These are phyloP conservation scores for Drosophila pectinifera DNA, from an alignment of 1,140 invertebrate species.

Conservation along the genomic window DNA sequence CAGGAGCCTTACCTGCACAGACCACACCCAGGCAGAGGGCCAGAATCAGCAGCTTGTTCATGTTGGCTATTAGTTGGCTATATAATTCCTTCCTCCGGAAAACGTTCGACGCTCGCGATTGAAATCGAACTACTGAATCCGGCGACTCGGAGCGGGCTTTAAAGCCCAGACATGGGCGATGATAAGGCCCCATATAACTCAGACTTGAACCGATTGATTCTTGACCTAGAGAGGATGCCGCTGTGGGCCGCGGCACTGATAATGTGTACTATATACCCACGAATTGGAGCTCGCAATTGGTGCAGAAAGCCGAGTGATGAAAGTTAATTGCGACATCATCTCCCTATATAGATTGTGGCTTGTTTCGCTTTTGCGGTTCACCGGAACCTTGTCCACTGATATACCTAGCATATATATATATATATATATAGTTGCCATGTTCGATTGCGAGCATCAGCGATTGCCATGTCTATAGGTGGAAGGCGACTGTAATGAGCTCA, in stretches of 20 bases:
- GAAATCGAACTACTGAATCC: slow-evolving; percentile 67
- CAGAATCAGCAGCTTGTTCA: slow-evolving; percentile 72
- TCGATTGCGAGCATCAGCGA: slow-evolving; percentile 4
- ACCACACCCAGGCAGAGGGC: slow-evolving; percentile 76
- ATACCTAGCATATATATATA: slow-evolving; percentile 31
- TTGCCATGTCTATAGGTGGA: slow-evolving; percentile 24
- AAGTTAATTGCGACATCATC: slow-evolving; percentile 70
- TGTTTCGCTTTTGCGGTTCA: slow-evolving; percentile 5
- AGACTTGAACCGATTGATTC: slow-evolving; percentile 74
- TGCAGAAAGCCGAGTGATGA: slow-evolving; percentile 76
- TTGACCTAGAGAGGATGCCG: slow-evolving; percentile 79
- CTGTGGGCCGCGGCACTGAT: slow-evolving; percentile 48
- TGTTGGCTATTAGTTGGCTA: slow-evolving; percentile 55
- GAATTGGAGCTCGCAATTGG: slow-evolving; percentile 67
- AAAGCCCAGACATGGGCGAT: slow-evolving; percentile 48
- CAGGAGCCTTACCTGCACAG: slow-evolving; percentile 61
- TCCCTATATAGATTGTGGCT: slow-evolving; percentile 21
- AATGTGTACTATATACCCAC: slow-evolving; percentile 24
- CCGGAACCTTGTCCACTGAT: slow-evolving; percentile 50
- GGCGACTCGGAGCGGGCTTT: slow-evolving; percentile 47
- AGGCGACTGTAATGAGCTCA: slow-evolving; percentile 26
- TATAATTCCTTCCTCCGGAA: slow-evolving; percentile 28
- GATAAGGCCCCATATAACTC: slow-evolving; percentile 37
- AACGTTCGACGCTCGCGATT: slow-evolving; percentile 59
- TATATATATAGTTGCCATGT: slow-evolving; percentile 55